Evolutionary conservation across 2,888 invertebrate species (phyloP).

Genomic region (Spilosoma lubricipeda): DNA sequence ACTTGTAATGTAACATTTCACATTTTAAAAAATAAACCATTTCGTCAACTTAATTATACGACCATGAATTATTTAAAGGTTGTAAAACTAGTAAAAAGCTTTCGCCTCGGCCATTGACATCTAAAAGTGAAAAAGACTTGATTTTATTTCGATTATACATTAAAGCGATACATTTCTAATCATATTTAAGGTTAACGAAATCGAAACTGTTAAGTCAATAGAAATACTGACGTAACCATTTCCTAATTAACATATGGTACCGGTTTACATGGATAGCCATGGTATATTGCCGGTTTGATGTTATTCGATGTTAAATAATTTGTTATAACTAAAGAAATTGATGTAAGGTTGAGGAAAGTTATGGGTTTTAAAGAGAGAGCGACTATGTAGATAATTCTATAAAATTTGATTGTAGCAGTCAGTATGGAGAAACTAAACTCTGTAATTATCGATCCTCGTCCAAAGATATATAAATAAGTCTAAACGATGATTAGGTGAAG

Average conservation of each 20-base stretch:
- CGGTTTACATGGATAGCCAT: constrained; percentile 16
- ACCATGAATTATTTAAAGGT: constrained; percentile 11
- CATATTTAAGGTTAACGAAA: constrained; percentile 36
- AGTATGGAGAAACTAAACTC: not conserved
- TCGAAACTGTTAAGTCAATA: constrained; percentile 35
- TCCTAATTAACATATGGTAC: constrained; percentile 29
- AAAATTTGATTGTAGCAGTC: not conserved
- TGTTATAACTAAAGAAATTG: not conserved
- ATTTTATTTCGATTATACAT: constrained; percentile 9
- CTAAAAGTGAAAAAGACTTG: constrained; percentile 39
- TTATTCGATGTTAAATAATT: constrained; percentile 20
- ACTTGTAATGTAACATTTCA: not conserved
- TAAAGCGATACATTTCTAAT: constrained; percentile 31
- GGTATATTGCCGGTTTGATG: constrained; percentile 25
- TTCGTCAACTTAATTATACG: constrained; percentile 2
- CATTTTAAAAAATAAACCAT: not conserved
- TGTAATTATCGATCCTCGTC: not conserved
- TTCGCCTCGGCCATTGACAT: constrained; percentile 31
- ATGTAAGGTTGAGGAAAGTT: not conserved
- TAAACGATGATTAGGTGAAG: not conserved
- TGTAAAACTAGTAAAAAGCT: constrained; percentile 24
- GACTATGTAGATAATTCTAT: not conserved
- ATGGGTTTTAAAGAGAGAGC: not conserved
- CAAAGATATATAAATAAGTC: not conserved
- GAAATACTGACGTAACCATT: constrained; percentile 34